These are phyloP conservation scores for Ciconia nigra DNA, from an alignment of 2,797 vertebrate species.

Conservation along the genomic window DNA sequence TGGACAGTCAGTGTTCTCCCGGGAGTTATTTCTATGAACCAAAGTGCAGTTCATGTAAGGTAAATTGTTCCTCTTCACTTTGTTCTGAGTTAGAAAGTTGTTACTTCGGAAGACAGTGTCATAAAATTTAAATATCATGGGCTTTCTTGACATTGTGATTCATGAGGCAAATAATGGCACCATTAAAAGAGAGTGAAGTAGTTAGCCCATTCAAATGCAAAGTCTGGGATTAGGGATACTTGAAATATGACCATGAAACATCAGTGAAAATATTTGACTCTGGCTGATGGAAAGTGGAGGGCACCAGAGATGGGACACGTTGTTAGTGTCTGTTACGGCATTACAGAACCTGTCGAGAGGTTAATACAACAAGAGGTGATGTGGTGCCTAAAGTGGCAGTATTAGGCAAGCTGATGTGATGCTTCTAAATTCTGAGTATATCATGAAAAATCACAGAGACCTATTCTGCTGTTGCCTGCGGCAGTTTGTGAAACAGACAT, in stretches of 20 bases:
- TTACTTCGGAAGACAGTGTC: background rate
- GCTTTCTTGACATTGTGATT: conserved; percentile 54
- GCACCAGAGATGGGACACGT: background rate
- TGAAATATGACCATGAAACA: conserved; percentile 13
- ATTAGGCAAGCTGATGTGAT: conserved; percentile 28
- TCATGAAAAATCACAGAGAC: background rate
- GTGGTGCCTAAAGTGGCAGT: background rate
- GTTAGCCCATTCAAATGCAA: conserved; percentile 1
- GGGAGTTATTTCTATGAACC: conserved; percentile 33
- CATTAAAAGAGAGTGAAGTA: conserved; percentile 34
- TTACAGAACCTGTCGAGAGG: background rate
- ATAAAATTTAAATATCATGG: conserved; percentile 59
- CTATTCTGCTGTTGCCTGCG: background rate
- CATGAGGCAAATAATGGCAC: conserved; percentile 26
- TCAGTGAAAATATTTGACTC: background rate
- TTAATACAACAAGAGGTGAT: background rate
- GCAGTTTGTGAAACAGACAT: conserved; percentile 13
- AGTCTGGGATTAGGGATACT: background rate
- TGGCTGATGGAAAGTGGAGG: background rate
- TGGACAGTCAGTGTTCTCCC: conserved; percentile 8
- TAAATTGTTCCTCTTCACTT: conserved; percentile 44
- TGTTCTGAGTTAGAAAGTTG: conserved; percentile 43
- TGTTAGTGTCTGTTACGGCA: background rate
- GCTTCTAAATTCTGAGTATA: conserved; percentile 37
- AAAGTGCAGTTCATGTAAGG: conserved; percentile 2